Conservation (phyloP, 1,140 invertebrate genomes). For the Hesperophylax magnus region DNA sequence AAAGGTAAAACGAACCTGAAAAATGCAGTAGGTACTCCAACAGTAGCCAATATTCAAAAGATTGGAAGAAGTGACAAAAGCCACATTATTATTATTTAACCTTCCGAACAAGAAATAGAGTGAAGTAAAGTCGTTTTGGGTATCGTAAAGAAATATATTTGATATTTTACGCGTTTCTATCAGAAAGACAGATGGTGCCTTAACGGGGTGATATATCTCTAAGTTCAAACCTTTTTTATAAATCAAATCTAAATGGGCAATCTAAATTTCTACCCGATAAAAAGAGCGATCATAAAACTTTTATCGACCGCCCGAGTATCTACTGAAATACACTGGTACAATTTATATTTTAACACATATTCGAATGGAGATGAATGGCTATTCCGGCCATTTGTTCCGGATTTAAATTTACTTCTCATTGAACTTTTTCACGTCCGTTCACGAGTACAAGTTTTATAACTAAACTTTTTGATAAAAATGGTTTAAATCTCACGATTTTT, state of each 20-base stretch:
- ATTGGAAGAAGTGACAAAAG: not conserved
- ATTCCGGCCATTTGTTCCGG: not conserved
- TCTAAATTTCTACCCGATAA: slow-evolving; percentile 38
- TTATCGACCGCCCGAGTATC: slow-evolving; percentile 20
- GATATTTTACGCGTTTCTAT: slow-evolving; percentile 32
- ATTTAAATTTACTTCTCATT: slow-evolving; percentile 8
- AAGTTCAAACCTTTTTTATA: slow-evolving; percentile 29
- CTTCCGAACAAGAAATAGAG: slow-evolving; percentile 22
- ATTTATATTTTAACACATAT: slow-evolving; percentile 17
- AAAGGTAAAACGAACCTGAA: too few relatives aligned
- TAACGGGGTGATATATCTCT: slow-evolving; percentile 29
- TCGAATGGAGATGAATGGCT: not conserved
- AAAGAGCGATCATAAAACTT: slow-evolving; percentile 30
- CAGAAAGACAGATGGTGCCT: slow-evolving; percentile 31
- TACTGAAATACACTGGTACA: not conserved
- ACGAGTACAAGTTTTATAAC: not conserved
- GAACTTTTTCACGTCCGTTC: not conserved
- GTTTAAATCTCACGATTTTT: not conserved
- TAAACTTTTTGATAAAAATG: not conserved
- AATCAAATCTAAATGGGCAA: slow-evolving; percentile 39
- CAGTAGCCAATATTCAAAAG: not conserved
- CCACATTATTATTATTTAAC: slow-evolving; percentile 1
- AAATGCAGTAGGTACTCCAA: too few relatives aligned
- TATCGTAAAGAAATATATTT: slow-evolving; percentile 37
- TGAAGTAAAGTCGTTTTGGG: slow-evolving; percentile 29